A percentile compares a stretch with the other conserved stretches of the same genome.
Evolutionary conservation across 2,888 invertebrate species (phyloP).

Genomic region (Meta bourneti): DNA sequence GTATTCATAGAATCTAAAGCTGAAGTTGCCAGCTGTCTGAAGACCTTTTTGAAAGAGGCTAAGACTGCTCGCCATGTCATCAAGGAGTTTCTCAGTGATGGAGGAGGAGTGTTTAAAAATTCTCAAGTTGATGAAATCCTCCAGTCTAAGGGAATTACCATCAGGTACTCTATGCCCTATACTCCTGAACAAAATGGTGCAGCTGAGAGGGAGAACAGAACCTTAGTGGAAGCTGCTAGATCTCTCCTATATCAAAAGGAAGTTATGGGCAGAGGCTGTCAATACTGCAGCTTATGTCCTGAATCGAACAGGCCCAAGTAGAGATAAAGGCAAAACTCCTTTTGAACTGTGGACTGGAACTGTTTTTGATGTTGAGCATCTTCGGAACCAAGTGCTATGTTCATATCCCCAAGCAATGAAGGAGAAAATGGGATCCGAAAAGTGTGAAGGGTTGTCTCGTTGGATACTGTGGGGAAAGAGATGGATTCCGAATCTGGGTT

Average conservation of each 20-base stretch:
- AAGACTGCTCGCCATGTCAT: neutral
- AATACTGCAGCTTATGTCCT: too few relatives aligned
- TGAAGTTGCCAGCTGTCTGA: slow-evolving; percentile 7
- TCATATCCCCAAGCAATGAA: slow-evolving; percentile 52
- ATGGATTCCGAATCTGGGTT: too few relatives aligned
- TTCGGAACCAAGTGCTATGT: slow-evolving; percentile 75
- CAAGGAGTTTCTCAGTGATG: too few relatives aligned
- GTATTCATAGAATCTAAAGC: slow-evolving; percentile 54
- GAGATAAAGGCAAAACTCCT: slow-evolving; percentile 66
- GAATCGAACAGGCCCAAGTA: slow-evolving; percentile 75
- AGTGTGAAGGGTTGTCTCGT: too few relatives aligned
- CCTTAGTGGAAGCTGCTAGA: slow-evolving; percentile 7
- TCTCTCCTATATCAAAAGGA: neutral
- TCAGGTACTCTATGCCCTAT: slow-evolving; percentile 67
- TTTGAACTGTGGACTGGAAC: slow-evolving; percentile 75
- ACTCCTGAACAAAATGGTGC: slow-evolving; percentile 78
- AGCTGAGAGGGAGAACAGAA: slow-evolving; percentile 5
- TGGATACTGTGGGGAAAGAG: too few relatives aligned
- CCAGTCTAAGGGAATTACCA: slow-evolving; percentile 70
- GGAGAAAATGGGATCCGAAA: slow-evolving; percentile 57
- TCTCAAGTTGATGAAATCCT: slow-evolving; percentile 60
- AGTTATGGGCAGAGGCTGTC: slow-evolving; percentile 25
- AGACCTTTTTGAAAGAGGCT: slow-evolving; percentile 11
- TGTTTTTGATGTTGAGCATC: slow-evolving; percentile 73
- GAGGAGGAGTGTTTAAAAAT: slow-evolving; percentile 53